These are phyloP conservation scores for Ciconia nigra DNA, from an alignment of 2,797 vertebrate genomes.

Conservation along the genomic window DNA sequence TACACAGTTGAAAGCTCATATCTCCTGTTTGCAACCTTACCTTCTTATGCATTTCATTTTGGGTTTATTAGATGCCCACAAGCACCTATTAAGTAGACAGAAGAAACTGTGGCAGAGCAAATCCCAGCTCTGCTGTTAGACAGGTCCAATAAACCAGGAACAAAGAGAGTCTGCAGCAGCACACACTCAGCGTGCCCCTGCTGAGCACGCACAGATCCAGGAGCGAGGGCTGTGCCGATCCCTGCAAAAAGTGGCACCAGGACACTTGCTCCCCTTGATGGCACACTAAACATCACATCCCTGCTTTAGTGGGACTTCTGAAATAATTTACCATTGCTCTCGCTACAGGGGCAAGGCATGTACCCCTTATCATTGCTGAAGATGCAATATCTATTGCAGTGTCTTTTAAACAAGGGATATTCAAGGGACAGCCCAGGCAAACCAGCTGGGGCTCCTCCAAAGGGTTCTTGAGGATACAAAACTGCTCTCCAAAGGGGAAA, in stretches of 20 bases:
- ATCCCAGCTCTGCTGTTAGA: not conserved
- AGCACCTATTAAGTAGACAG: not conserved
- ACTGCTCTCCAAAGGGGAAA: not conserved
- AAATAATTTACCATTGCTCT: not conserved
- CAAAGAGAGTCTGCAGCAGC: not conserved
- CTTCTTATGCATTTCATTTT: not conserved
- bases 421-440: not conserved
- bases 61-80: not conserved
- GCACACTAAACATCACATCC: not conserved
- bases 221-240: rapidly evolving
- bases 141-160: not conserved
- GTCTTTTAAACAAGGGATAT: not conserved
- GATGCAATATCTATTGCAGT: rapidly evolving
- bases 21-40: not conserved
- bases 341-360: not conserved
- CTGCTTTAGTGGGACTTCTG: not conserved
- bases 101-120: not conserved
- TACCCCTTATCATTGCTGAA: not conserved
- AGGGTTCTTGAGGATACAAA: rapidly evolving
- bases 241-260: not conserved
- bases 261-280: not conserved
- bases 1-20: not conserved
- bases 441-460: not conserved
- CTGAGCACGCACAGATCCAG: rapidly evolving
- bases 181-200: rapidly evolving